Evolutionary conservation across 2,113 vertebrate genomes (phyloP).

Genomic region (Junco hyemalis): DNA sequence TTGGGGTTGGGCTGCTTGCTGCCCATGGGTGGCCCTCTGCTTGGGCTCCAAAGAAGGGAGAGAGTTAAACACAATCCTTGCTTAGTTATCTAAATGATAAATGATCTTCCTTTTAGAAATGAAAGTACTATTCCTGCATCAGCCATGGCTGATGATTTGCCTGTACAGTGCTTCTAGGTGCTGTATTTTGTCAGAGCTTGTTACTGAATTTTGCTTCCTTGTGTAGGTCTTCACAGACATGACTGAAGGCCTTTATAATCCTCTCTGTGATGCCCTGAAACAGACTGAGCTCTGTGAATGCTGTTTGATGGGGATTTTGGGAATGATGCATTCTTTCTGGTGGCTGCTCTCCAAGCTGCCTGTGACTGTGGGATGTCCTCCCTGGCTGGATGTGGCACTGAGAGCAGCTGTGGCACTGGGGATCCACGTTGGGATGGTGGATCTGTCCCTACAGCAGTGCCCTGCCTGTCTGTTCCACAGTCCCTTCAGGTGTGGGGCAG

Average conservation of each 20-base stretch:
- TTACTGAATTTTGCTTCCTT: not conserved
- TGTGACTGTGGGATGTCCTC: not conserved
- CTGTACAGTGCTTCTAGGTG: not conserved
- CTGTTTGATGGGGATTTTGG: not conserved
- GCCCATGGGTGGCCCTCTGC: not conserved
- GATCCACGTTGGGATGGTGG: fast-evolving
- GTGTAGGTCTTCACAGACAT: not conserved
- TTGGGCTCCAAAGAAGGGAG: not conserved
- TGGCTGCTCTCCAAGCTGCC: not conserved
- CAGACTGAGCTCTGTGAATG: not conserved
- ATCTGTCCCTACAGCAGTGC: not conserved
- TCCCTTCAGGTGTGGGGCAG: fast-evolving
- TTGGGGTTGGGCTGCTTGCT: not conserved
- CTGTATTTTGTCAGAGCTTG: not conserved
- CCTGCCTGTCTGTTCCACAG: fast-evolving
- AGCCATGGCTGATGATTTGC: not conserved
- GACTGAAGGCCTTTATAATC: not conserved
- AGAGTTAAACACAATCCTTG: not conserved
- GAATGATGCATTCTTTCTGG: not conserved
- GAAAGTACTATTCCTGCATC: not conserved
- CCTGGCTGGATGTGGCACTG: fast-evolving
- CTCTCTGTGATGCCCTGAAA: not conserved
- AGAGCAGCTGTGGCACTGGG: not conserved
- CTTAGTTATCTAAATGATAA: not conserved
- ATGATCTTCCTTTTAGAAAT: not conserved